Base-by-base conservation (phyloP, 2,797 vertebrate species). In the Mionectes olivaceus region DNA sequence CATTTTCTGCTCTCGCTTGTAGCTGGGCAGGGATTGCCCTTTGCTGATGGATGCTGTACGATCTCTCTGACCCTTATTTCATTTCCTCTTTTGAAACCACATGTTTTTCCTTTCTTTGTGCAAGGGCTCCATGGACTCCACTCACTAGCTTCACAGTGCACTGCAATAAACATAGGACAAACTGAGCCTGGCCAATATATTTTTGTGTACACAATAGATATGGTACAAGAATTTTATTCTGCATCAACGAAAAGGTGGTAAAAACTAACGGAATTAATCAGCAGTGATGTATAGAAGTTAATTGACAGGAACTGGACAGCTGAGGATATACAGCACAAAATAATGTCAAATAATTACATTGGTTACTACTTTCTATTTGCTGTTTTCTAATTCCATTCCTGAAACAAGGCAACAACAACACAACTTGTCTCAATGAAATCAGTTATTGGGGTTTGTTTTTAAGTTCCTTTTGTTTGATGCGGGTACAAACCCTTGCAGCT, bases 51-150 rank as follows among this genome's bases (percentile, higher is more conserved):
- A 94, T 98, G 98, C 93, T 99, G 98, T 74, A 98, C 85, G 90
- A 99, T 98, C 95, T 98, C 98, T 95, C 99, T 98, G 52, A 98
- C 98, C 92, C 99, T 98, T 77, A 98, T 98, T 98, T 99, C 99
- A 96, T 99, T 99, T 85, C 99, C 99, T 90, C 98, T 98, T 97
- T 98, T 99, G 98, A 99, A 99, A 91, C 99, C 99, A 89, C 99
- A 99, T 30, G 98, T 98, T 98, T 98, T 99, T 56, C 99, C 99
- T 73, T 98, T 98, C 95, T 98, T 98, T 61, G 97, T 98, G 96
- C 99, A 99, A 71, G 98, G 97, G 94, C 98, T 98, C 99, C 99
- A 99, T 25, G 98, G 98, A 65, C 98, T 98, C 99, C 99, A 99
- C 73, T 99, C 99, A 24, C 98, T 98, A 96, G 99, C 98, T 96